A percentile compares a stretch with the other conserved stretches of the same genome.
Conservation (phyloP, 2,888 invertebrate genomes). For the Caradrina clavipalpis region DNA sequence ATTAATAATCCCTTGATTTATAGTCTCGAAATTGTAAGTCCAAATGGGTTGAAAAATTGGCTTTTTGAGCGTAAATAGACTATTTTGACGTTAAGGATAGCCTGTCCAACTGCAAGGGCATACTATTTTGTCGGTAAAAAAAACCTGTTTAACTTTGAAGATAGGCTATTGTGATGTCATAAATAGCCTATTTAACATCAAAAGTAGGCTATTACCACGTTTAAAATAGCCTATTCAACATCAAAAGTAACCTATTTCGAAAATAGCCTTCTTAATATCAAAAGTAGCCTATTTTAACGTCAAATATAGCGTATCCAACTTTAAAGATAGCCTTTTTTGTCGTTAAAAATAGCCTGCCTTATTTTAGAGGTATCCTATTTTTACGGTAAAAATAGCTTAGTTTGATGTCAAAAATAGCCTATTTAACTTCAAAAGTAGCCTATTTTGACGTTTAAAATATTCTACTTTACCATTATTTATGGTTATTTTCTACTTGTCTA, state of each 20-base stretch:
- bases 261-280: too few relatives aligned
- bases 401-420: neutral
- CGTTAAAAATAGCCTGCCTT: too few relatives aligned
- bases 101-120: neutral
- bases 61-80: neutral
- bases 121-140: neutral
- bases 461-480: neutral
- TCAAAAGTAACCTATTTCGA: too few relatives aligned
- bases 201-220: neutral
- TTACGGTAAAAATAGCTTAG: neutral
- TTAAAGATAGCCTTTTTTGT: neutral
- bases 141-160: too few relatives aligned
- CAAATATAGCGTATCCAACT: too few relatives aligned
- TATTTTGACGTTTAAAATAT: neutral
- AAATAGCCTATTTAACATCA: neutral
- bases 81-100: constrained; percentile 1
- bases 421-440: neutral
- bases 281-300: neutral
- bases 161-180: too few relatives aligned
- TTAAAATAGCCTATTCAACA: too few relatives aligned
- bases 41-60: neutral
- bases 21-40: neutral
- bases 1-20: neutral
- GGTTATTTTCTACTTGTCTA: constrained; percentile 11
- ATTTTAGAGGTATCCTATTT: too few relatives aligned